A percentile compares a stretch with the other conserved stretches of the same genome.
Conservation (phyloP, 2,888 invertebrate species). For the Pammene aurita region DNA sequence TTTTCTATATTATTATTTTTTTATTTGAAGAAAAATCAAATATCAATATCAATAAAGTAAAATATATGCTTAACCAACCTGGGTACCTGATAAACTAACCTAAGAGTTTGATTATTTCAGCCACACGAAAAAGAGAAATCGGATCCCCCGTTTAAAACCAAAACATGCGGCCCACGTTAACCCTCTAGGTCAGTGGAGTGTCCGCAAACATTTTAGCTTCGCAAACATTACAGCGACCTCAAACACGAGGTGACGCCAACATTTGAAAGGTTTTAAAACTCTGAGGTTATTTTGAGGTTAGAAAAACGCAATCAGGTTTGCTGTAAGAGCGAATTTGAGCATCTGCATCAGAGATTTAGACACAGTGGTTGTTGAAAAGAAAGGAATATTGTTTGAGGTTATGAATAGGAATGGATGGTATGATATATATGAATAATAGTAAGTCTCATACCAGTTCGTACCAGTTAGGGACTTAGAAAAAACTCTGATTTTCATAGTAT, state of each 20-base stretch:
- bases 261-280: constrained; percentile 34
- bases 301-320: not conserved
- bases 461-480: too few relatives aligned
- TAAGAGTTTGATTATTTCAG: not conserved
- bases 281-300: constrained; percentile 24
- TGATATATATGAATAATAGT: too few relatives aligned
- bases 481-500: too few relatives aligned
- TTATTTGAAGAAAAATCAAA: too few relatives aligned
- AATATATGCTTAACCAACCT: too few relatives aligned
- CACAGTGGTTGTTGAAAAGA: too few relatives aligned
- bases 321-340: not conserved
- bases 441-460: too few relatives aligned
- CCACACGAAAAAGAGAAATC: not conserved
- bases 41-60: too few relatives aligned
- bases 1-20: too few relatives aligned
- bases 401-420: too few relatives aligned
- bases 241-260: constrained; percentile 47
- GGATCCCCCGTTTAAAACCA: constrained; percentile 24
- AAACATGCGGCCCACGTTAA: constrained; percentile 40
- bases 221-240: constrained; percentile 65
- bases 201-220: constrained; percentile 75
- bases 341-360: not conserved
- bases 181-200: constrained; percentile 54
- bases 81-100: too few relatives aligned
- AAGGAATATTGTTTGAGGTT: too few relatives aligned